These are phyloP conservation scores for Lithosia quadra DNA, from an alignment of 2,888 invertebrate species.

Conservation along the genomic window DNA sequence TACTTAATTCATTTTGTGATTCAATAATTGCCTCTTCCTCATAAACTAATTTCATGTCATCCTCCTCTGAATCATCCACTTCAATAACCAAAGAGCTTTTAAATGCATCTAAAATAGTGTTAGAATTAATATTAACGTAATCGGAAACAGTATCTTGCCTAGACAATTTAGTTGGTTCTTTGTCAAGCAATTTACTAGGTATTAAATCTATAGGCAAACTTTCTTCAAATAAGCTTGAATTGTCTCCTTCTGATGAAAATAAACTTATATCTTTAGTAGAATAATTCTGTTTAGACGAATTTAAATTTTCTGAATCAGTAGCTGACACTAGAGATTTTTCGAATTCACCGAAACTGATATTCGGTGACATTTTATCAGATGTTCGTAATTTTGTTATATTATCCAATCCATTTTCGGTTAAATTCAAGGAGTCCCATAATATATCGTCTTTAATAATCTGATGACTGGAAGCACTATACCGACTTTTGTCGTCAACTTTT, in stretches of 20 bases:
- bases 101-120: constrained; percentile 71
- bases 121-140: constrained; percentile 61
- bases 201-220: constrained; percentile 85
- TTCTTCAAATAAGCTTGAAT: constrained; percentile 87
- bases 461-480: constrained; percentile 30
- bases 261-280: constrained; percentile 74
- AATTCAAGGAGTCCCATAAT: constrained; percentile 76
- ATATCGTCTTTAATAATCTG: constrained; percentile 61
- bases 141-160: constrained; percentile 48
- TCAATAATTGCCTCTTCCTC: constrained; percentile 62
- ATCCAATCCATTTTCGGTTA: constrained; percentile 68
- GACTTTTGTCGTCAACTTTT: constrained; percentile 16
- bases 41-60: constrained; percentile 75
- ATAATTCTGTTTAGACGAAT: constrained; percentile 46
- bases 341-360: constrained; percentile 71
- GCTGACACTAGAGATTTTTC: constrained; percentile 51
- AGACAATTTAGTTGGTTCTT: constrained; percentile 50
- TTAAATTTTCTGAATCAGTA: constrained; percentile 37
- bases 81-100: constrained; percentile 66
- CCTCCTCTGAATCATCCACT: constrained; percentile 56
- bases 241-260: constrained; percentile 81
- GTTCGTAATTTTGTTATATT: constrained; percentile 67
- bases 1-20: constrained; percentile 25
- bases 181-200: constrained; percentile 79
- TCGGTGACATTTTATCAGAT: constrained; percentile 68